Conservation (phyloP, 2,888 invertebrate genomes). For the Mamestra brassicae region DNA sequence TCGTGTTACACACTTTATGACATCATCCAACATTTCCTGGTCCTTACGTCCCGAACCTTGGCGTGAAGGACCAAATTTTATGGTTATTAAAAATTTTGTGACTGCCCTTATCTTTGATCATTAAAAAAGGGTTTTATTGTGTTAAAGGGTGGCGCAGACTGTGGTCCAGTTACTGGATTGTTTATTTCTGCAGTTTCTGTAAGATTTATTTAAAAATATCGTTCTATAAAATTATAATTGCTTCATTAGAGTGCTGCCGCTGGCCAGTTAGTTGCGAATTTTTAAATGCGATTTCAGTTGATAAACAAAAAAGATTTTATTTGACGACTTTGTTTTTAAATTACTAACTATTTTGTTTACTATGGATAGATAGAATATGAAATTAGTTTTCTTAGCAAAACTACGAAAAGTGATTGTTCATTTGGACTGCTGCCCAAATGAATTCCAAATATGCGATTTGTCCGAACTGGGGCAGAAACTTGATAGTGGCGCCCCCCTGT, state of each 20-base stretch:
- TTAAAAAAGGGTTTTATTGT: slow-evolving; percentile 68
- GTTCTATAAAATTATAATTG: slow-evolving; percentile 6
- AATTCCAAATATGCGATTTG: too few relatives aligned
- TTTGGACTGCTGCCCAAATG: too few relatives aligned
- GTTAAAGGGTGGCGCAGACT: slow-evolving; percentile 39
- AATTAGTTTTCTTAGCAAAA: not conserved
- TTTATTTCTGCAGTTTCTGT: slow-evolving; percentile 31
- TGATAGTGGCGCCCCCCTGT: too few relatives aligned
- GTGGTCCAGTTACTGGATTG: slow-evolving; percentile 47
- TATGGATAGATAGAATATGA: not conserved
- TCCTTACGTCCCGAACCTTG: slow-evolving; percentile 56
- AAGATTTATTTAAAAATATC: slow-evolving; percentile 22
- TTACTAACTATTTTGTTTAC: not conserved
- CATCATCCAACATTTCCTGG: slow-evolving; percentile 66
- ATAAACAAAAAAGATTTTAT: too few relatives aligned
- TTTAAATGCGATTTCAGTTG: too few relatives aligned
- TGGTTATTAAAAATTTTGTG: slow-evolving; percentile 67
- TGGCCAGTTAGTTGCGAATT: not conserved
- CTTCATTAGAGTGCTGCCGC: not conserved
- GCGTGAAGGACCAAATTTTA: slow-evolving; percentile 66
- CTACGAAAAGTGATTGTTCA: not conserved
- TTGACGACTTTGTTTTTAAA: slow-evolving; percentile 1
- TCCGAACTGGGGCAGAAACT: too few relatives aligned
- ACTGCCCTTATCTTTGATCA: slow-evolving; percentile 64
- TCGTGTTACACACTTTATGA: slow-evolving; percentile 63